A percentile compares a stretch with the other conserved stretches of the same genome.
Evolutionary conservation across 2,113 vertebrate genomes (phyloP).

Genomic region (Raphicerus campestris): DNA sequence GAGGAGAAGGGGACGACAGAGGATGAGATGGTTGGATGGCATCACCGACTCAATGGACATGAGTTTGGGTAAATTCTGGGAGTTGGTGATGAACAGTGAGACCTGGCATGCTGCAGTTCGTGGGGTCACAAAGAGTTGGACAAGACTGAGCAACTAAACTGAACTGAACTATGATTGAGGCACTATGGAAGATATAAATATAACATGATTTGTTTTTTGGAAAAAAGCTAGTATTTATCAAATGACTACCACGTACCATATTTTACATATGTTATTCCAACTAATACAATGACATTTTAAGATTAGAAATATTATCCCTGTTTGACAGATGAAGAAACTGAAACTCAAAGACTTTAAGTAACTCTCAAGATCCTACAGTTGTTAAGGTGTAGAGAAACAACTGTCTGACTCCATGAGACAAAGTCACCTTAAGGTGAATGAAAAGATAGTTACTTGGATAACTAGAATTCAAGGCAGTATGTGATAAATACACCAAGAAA

Average conservation of each 20-base stretch:
- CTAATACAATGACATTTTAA: not conserved
- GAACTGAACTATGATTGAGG: not conserved
- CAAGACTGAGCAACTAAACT: too few relatives aligned
- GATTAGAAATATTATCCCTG: not conserved
- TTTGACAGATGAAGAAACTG: not conserved
- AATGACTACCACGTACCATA: not conserved
- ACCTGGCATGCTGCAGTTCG: rapidly evolving
- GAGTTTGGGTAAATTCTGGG: too few relatives aligned
- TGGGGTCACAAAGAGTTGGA: too few relatives aligned
- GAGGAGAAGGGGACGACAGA: not conserved
- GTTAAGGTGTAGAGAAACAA: not conserved
- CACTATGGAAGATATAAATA: not conserved
- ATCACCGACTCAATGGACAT: not conserved
- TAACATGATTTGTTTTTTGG: not conserved
- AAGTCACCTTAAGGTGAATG: not conserved
- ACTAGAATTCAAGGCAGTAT: not conserved
- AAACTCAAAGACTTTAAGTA: not conserved
- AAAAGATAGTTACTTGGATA: not conserved
- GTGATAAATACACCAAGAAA: not conserved
- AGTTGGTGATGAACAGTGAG: too few relatives aligned
- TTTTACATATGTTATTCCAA: not conserved
- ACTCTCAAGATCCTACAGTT: not conserved
- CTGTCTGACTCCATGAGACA: not conserved
- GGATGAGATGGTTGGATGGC: not conserved
- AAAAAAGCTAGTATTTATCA: not conserved